Base-by-base conservation (phyloP, 2,797 vertebrate species). In the Microchirus variegatus region DNA sequence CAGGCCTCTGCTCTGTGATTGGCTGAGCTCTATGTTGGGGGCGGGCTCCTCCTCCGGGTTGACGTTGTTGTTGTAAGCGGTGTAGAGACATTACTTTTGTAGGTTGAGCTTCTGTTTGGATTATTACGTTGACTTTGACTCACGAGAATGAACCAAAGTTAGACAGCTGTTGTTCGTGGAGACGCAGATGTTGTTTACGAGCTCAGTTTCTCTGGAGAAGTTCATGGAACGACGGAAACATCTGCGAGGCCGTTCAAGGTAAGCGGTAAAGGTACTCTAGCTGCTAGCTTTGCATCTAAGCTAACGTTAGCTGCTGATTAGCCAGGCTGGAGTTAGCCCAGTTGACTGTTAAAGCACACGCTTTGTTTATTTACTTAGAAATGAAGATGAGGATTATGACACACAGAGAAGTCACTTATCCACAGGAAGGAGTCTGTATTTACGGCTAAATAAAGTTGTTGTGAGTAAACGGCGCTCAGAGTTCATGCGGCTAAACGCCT, bases 21-120 rank as follows among this genome's bases (percentile, higher is more conserved):
- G 90, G 93, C 0, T 41, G 3, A n/a, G 1, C 0, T 48, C 2
- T 9, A 19, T 5, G 5, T 1, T 1, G 49, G 61, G 71, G 92
- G 91, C 79, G 85, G 89, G 73, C 5, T 38, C 15, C 3, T 55
- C 0, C 8, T 13, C 51, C 80, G 35, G 80, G 73, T 92, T 92
- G 93, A 92, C 91, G 92, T 93, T 94, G 92, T 94, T 93, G 92
- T 93, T 93, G 88, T 90, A 91, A 90, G 90, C 91, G 90, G 76
- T 84, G 83, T 77, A 31, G 31, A 88, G 92, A 91, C 89, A 89
- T 91, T 90, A 93, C 90, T 94, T 94, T 93, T 91, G 88, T 89
- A 86, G 89, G 63, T 64, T 74, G 71, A 76, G 79, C 84, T 91
- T 84, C 82, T 65, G 80, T 74, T 77, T 72, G 63, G 78, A 67